Evolutionary conservation across 2,113 vertebrate genomes (phyloP).

Genomic region (Hippolais icterina): DNA sequence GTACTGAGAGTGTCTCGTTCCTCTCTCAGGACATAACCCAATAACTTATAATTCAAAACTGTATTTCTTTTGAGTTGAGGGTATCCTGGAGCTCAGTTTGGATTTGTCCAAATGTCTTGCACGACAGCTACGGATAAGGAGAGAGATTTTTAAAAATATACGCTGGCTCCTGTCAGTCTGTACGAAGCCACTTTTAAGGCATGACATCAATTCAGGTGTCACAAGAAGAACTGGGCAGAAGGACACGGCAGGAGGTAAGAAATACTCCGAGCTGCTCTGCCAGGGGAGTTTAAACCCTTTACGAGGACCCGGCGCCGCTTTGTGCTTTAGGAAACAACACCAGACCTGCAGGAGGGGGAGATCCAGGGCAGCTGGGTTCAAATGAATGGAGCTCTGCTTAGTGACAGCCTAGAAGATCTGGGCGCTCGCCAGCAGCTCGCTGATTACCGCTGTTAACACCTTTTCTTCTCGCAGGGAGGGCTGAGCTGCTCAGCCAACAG

Average conservation of each 20-base stretch:
- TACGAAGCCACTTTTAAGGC: neutral
- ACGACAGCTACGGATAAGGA: neutral
- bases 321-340: neutral
- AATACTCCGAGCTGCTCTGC: neutral
- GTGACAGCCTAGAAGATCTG: constrained; percentile 3
- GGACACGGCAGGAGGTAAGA: neutral
- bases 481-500: neutral
- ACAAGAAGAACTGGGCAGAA: neutral
- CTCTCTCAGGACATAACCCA: neutral
- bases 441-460: constrained; percentile 46
- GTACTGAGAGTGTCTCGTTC: neutral
- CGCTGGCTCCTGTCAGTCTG: neutral
- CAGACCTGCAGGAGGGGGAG: neutral
- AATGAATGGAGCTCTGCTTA: neutral
- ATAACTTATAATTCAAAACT: neutral
- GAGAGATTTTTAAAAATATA: neutral
- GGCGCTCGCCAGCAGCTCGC: neutral
- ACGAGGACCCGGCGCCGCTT: neutral
- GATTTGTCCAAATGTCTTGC: neutral
- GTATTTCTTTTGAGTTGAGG: neutral
- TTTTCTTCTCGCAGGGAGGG: neutral
- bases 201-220: neutral
- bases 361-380: neutral
- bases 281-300: neutral
- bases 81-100: neutral